These are phyloP conservation scores for Emydocephalus ijimae DNA, from an alignment of 2,113 vertebrate species.

Conservation along the genomic window DNA sequence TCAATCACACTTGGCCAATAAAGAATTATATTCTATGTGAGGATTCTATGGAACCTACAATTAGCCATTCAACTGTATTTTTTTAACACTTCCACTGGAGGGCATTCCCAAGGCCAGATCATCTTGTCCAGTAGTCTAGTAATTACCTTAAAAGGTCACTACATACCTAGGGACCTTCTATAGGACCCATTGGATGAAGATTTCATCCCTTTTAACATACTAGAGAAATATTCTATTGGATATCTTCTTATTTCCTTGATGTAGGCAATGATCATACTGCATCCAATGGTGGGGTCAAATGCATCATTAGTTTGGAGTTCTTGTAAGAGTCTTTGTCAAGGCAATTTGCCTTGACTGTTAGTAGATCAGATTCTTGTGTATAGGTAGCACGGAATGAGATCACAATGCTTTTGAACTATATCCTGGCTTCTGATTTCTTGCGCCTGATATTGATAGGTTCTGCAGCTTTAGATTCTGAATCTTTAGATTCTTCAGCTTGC, in stretches of 20 bases:
- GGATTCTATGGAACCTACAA: background rate
- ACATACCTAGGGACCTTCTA: background rate
- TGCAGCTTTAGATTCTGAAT: background rate
- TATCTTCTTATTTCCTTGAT: background rate
- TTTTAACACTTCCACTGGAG: background rate
- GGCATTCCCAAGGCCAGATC: background rate
- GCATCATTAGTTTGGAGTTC: too few relatives aligned
- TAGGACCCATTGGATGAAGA: background rate
- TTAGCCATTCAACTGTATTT: background rate
- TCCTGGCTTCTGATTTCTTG: background rate
- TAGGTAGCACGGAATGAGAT: background rate
- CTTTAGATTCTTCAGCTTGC: background rate
- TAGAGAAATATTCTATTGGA: background rate
- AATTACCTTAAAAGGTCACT: background rate
- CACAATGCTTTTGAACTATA: background rate
- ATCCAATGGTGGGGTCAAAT: background rate
- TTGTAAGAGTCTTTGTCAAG: background rate
- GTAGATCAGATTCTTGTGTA: background rate
- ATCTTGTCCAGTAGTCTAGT: background rate
- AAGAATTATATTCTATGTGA: background rate
- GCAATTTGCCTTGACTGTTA: background rate
- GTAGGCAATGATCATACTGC: background rate
- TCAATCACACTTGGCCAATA: too few relatives aligned
- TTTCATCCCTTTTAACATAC: background rate
- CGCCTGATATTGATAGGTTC: background rate